phyloP scores from a whole-genome alignment of 2,888 invertebrate genomes.

The Spilarctia lutea region DNA sequence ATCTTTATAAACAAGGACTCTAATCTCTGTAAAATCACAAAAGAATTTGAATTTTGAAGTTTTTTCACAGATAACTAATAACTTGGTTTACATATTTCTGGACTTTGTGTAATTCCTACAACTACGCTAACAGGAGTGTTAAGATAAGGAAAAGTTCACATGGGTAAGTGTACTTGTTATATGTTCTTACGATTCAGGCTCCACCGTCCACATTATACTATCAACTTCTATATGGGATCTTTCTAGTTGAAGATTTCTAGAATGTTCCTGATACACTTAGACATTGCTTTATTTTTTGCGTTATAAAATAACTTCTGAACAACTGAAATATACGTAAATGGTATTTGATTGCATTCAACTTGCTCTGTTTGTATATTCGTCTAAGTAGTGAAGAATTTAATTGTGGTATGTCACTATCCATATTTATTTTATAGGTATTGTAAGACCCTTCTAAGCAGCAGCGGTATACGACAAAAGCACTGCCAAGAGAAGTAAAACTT shows the following conservation, averaged over 20 bases:
- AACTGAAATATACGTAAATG: not conserved
- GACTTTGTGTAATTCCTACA: not conserved
- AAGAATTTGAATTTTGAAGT: not conserved
- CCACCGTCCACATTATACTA: not conserved
- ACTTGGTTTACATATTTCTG: not conserved
- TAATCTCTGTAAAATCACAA: not conserved
- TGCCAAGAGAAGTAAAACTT: too few species aligned
- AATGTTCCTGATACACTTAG: not conserved
- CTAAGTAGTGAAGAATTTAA: too few species aligned
- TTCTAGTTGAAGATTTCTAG: not conserved
- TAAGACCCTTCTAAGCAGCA: too few species aligned
- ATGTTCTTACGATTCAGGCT: not conserved
- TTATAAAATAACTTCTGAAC: not conserved
- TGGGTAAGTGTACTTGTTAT: not conserved
- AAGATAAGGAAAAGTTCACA: not conserved
- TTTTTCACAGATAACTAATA: not conserved
- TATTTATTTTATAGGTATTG: too few species aligned
- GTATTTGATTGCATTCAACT: too few species aligned
- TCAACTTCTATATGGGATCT: not conserved
- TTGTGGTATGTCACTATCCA: too few species aligned
- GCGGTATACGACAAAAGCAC: too few species aligned
- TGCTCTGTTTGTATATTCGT: too few species aligned
- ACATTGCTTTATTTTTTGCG: not conserved
- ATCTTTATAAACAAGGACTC: too few species aligned
- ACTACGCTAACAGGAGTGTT: not conserved